phyloP scores from a whole-genome alignment of 2,888 invertebrate species.

The Torymus texanus region DNA sequence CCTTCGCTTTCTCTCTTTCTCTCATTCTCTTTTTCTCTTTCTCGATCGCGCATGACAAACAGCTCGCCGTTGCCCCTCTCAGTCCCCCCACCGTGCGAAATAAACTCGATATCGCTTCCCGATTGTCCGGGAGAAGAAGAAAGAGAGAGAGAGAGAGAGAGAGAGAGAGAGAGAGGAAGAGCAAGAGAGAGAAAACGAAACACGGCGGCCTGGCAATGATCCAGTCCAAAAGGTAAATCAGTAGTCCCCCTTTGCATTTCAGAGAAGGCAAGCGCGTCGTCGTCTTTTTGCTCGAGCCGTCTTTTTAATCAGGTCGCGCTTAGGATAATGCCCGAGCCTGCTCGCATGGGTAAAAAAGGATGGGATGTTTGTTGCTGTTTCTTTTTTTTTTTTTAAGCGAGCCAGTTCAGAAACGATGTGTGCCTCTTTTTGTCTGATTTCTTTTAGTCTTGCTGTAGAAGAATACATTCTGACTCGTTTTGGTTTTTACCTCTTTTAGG shows the following conservation, averaged over 20 bases:
- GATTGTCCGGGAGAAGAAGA: constrained; percentile 19
- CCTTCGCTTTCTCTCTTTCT: neutral
- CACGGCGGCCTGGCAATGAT: constrained; percentile 36
- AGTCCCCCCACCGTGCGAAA: constrained; percentile 1
- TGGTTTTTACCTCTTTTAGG: no score
- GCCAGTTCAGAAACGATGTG: no score
- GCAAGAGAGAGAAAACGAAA: neutral
- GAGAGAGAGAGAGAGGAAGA: neutral
- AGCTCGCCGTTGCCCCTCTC: neutral
- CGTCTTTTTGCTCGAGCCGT: no score
- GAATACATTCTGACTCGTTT: no score
- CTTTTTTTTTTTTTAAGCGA: no score
- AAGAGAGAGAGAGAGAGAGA: neutral
- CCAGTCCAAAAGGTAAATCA: constrained; percentile 55
- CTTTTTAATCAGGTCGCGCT: no score
- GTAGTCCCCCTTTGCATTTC: constrained; percentile 59
- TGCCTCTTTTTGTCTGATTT: no score
- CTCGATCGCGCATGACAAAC: constrained; percentile 38
- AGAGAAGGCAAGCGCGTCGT: neutral
- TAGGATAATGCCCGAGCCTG: no score
- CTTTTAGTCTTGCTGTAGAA: no score
- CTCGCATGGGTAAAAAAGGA: no score
- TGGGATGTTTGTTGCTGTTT: no score
- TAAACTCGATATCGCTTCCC: constrained; percentile 44
- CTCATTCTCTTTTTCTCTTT: constrained; percentile 10